These are phyloP conservation scores for Halcyon leucocephala DNA, from an alignment of 2,797 vertebrate genomes.

Conservation along the genomic window DNA sequence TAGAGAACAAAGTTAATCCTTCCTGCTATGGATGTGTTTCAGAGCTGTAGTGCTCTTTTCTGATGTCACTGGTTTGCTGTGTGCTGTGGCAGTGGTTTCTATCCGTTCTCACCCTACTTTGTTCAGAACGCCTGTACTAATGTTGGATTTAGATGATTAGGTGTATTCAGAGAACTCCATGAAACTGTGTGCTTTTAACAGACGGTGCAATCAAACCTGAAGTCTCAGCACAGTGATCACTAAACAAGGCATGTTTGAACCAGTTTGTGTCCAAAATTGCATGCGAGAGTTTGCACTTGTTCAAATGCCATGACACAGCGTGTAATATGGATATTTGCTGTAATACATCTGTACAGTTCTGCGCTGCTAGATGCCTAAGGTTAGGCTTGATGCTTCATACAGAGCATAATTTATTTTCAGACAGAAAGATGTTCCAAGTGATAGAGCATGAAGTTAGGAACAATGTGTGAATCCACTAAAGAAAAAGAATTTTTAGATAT, in stretches of 20 bases:
- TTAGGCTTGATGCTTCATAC: constrained; percentile 11
- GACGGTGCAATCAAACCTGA: background rate
- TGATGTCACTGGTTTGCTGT: background rate
- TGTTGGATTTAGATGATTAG: background rate
- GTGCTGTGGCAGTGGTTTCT: background rate
- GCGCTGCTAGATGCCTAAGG: constrained; percentile 8
- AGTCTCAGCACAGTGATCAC: constrained; percentile 24
- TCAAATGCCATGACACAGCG: background rate
- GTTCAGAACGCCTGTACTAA: background rate
- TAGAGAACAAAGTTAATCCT: constrained; percentile 15
- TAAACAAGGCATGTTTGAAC: background rate
- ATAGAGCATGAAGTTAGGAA: background rate
- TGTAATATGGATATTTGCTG: constrained; percentile 34
- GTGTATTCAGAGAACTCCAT: background rate
- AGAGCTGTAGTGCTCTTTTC: background rate
- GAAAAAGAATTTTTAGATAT: background rate
- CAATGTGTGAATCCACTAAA: background rate
- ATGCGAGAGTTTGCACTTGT: constrained; percentile 8
- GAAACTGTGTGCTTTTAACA: background rate
- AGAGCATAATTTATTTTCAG: constrained; percentile 9
- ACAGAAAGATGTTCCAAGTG: constrained; percentile 10
- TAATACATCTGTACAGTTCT: constrained; percentile 44
- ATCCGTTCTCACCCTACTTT: background rate
- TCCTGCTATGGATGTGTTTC: background rate
- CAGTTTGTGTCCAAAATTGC: constrained; percentile 17